Evolutionary conservation across 2,888 invertebrate species (phyloP).

Genomic region (Myopa tessellatipennis): DNA sequence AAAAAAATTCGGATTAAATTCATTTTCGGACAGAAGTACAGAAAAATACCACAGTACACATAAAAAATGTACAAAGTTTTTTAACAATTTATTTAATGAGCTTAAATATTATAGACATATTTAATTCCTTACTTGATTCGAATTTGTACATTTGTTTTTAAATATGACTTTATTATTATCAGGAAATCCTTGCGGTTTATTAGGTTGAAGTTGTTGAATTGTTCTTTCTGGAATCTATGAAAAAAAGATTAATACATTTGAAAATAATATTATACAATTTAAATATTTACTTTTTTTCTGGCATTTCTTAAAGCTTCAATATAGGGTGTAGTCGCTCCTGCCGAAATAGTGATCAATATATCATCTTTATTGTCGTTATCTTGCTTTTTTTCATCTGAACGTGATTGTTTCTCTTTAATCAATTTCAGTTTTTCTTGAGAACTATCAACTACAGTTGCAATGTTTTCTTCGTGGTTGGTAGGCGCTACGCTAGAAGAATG

Average conservation of each 20-base stretch:
- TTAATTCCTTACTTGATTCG: conserved; percentile 19
- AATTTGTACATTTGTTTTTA: background rate
- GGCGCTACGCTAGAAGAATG: background rate
- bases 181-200: background rate
- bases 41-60: background rate
- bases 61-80: background rate
- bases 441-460: background rate
- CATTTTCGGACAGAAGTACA: no score
- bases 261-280: background rate
- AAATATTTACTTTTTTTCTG: conserved; percentile 15
- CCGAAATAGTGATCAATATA: conserved; percentile 2
- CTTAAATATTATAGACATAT: background rate
- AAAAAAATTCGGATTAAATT: background rate
- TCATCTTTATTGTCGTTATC: conserved; percentile 4
- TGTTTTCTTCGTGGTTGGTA: background rate
- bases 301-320: conserved; percentile 15
- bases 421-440: background rate
- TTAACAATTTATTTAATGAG: background rate
- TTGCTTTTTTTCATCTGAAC: background rate
- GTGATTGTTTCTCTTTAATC: background rate
- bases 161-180: conserved; percentile 2
- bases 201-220: background rate
- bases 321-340: conserved; percentile 15
- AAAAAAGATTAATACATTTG: background rate
- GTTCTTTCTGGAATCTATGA: background rate